Evolutionary conservation across 1,140 invertebrate genomes (phyloP).

Genomic region (Drosophila tani): DNA sequence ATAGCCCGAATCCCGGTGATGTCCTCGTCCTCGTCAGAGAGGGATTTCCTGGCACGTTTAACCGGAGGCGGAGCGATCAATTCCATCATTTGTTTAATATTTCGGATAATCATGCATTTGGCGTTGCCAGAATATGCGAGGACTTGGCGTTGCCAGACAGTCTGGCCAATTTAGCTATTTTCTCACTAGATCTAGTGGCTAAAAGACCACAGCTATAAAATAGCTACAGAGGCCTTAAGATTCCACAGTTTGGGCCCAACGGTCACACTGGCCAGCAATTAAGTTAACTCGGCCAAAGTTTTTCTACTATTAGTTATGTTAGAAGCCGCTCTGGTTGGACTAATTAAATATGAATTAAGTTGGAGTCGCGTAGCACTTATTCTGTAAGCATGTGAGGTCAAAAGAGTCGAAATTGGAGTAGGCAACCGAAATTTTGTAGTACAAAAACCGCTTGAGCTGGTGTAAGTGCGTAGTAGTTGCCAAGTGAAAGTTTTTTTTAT

Average conservation of each 20-base stretch:
- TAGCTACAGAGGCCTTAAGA: too few species aligned
- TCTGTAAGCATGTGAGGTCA: neutral
- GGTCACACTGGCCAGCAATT: conserved; percentile 19
- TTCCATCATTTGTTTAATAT: conserved; percentile 38
- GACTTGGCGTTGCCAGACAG: too few species aligned
- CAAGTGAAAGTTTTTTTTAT: conserved; percentile 15
- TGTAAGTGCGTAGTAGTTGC: conserved; percentile 8
- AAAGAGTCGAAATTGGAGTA: neutral
- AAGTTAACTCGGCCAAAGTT: conserved; percentile 14
- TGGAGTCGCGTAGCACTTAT: neutral
- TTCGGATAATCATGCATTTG: neutral
- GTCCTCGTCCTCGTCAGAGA: conserved; percentile 8
- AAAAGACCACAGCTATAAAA: too few species aligned
- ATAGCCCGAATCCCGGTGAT: conserved; percentile 84
- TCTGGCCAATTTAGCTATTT: too few species aligned
- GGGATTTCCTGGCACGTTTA: conserved; percentile 35
- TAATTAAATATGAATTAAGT: conserved; percentile 20
- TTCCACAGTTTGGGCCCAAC: neutral
- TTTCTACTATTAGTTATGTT: conserved; percentile 10
- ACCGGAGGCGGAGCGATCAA: conserved; percentile 32
- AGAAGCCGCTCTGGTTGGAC: conserved; percentile 10
- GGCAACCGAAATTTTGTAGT: neutral
- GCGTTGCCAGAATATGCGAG: too few species aligned
- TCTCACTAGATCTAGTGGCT: too few species aligned
- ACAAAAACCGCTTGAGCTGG: neutral